Base-by-base conservation (phyloP, 2,888 invertebrate genomes). In the Heliconius sara region DNA sequence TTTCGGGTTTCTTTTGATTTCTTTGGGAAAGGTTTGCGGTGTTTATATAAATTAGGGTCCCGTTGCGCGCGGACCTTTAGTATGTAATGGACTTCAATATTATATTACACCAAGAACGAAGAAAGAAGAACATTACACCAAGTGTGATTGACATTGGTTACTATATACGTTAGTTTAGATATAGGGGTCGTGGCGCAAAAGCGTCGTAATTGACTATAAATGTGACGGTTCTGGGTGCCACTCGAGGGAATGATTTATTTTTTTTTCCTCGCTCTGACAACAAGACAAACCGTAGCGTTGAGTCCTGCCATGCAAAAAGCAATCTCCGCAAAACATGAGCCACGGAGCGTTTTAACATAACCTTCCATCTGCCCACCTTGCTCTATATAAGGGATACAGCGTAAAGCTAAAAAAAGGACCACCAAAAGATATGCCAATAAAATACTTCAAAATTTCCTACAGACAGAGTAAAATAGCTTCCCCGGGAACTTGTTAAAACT, bases 401-500 rank as follows among this genome's bases (percentile, higher is more conserved):
- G 6, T 52, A 6, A 52, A 10, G 13, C 10, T 19, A 5, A 57
- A 60, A 66, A 43, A n/a, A 57, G 30, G 12, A 6, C 34, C 57
- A n/a, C 27, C 27, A 27, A 27, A 27, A 22, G 34, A 73, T 73
- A 57, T 73, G n/a, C 72, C 57, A 73, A 73, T 73, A 73, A 73
- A 57, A 57, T 71, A 66, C 34, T 76, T 70, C 34, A 79, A 70
- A 79, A 71, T 76, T 57, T 77, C 30, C 39, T 13, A 13, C 25
- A 72, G 4, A 39, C 34, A 71, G 66, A 71, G 65, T 60, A 77
- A 66, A 72, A 76, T 71, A 79, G 72, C 76, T 72, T 47, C 75
- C 75, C 43, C 71, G 66, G 67, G 72, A 79, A 79, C 79, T 76
- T 76, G 57, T 70, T 71, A 76, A 76, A 39, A 76, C 76, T 79